Conservation (phyloP, 2,113 vertebrate genomes). For the Micronisus gabar region DNA sequence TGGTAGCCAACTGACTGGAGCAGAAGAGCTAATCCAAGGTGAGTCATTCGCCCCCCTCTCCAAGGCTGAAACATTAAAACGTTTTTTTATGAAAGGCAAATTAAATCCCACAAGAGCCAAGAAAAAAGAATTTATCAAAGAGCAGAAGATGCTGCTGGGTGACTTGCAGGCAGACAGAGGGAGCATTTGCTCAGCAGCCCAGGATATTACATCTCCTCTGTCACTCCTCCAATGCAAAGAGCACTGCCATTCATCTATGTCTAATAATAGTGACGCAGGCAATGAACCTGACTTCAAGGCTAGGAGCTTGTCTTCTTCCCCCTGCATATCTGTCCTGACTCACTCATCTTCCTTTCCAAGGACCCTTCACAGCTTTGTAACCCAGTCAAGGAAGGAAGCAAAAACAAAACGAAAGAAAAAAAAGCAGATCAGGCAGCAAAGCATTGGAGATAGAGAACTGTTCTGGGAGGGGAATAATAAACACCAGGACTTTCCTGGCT, state of each 20-base stretch:
- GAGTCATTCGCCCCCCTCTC: not conserved
- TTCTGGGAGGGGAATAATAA: not conserved
- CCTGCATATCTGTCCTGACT: not conserved
- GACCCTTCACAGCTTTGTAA: not conserved
- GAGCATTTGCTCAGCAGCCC: not conserved
- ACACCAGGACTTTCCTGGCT: not conserved
- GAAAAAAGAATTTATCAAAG: not conserved
- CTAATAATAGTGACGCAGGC: constrained; percentile 54
- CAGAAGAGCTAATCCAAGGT: not conserved
- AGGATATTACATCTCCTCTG: not conserved
- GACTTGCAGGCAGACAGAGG: not conserved
- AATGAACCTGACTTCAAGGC: constrained; percentile 35
- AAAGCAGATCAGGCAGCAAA: not conserved
- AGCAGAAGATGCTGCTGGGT: not conserved
- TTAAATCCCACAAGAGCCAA: constrained; percentile 28
- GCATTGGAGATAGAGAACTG: not conserved
- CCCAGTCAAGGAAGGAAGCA: not conserved
- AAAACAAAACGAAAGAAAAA: not conserved
- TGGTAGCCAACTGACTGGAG: not conserved
- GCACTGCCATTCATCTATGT: constrained; percentile 50
- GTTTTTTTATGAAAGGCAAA: not conserved
- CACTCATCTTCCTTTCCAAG: constrained; percentile 22
- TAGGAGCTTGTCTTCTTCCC: not conserved
- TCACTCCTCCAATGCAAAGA: not conserved
- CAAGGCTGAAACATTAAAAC: not conserved